Conservation (phyloP, 1,140 invertebrate species). For the Rhyzopertha dominica region DNA sequence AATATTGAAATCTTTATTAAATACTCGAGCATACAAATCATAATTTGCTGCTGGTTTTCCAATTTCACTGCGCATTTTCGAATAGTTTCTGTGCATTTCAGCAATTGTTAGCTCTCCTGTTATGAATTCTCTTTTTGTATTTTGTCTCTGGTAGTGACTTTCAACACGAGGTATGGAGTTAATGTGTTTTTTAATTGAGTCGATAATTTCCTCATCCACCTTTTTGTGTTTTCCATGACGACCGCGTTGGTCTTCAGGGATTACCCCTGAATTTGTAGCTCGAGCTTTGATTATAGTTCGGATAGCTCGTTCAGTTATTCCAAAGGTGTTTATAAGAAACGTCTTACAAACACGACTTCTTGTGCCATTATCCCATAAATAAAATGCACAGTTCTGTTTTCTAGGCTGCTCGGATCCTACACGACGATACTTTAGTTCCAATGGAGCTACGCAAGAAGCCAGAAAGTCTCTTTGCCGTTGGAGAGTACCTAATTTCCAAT, state of each 20-base stretch:
- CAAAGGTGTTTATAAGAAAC: conserved; percentile 22
- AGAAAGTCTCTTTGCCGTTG: conserved; percentile 30
- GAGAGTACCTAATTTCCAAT: conserved; percentile 16
- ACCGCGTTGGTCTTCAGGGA: conserved; percentile 19
- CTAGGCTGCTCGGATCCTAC: conserved; percentile 23
- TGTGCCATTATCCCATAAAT: conserved; percentile 12
- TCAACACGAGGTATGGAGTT: conserved; percentile 31
- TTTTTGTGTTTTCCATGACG: conserved; percentile 18
- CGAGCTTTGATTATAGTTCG: conserved; percentile 13
- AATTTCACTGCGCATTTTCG: conserved; percentile 23
- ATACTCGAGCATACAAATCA: conserved; percentile 31
- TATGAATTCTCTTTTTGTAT: conserved; percentile 33
- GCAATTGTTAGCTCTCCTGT: conserved; percentile 30
- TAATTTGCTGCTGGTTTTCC: conserved; percentile 23
- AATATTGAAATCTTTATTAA: conserved; percentile 39
- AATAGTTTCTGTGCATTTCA: conserved; percentile 36
- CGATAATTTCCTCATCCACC: conserved; percentile 13
- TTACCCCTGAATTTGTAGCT: conserved; percentile 2
- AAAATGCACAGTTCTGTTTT: conserved; percentile 21
- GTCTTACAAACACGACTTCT: conserved; percentile 20
- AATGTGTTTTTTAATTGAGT: conserved; percentile 23
- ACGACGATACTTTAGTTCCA: conserved; percentile 29
- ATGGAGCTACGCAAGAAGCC: conserved; percentile 21
- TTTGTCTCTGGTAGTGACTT: conserved; percentile 33
- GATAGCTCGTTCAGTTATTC: conserved; percentile 20